Conservation (phyloP, 2,797 vertebrate species). For the Argentina silus region DNA sequence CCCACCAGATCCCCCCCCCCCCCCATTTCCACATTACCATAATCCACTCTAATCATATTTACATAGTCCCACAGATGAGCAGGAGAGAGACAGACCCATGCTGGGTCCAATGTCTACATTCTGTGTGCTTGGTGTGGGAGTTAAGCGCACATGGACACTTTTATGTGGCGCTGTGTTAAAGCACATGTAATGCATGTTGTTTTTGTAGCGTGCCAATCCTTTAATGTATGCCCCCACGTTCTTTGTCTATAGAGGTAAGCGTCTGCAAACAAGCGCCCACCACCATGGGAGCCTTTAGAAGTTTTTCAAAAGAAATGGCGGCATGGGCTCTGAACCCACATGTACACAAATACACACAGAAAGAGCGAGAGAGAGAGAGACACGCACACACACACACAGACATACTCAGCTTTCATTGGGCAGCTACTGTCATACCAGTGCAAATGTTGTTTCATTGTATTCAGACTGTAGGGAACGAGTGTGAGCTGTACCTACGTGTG, state of each 20-base stretch:
- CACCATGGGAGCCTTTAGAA: neutral
- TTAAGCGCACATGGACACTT: slow-evolving; percentile 35
- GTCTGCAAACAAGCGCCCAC: slow-evolving; percentile 8
- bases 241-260: slow-evolving; percentile 1
- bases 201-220: slow-evolving; percentile 23
- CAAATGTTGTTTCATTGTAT: neutral
- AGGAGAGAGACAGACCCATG: slow-evolving; percentile 51
- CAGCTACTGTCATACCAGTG: neutral
- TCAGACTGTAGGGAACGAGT: neutral
- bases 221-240: slow-evolving; percentile 3
- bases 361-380: no score
- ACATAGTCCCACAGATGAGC: slow-evolving; percentile 70
- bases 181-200: slow-evolving; percentile 21
- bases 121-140: slow-evolving; percentile 14
- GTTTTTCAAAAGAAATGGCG: neutral
- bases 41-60: slow-evolving; percentile 83
- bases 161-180: slow-evolving; percentile 24
- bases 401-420: neutral
- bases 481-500: neutral
- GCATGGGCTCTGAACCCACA: neutral
- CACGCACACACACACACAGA: slow-evolving; percentile 5
- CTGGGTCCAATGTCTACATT: slow-evolving; percentile 35
- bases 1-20: slow-evolving; percentile 59
- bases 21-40: slow-evolving; percentile 69
- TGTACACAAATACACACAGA: neutral